Evolutionary conservation across 35 echinoderm and acorn worm genomes (phyloP).

Genomic region (Apostichopus japonicus): DNA sequence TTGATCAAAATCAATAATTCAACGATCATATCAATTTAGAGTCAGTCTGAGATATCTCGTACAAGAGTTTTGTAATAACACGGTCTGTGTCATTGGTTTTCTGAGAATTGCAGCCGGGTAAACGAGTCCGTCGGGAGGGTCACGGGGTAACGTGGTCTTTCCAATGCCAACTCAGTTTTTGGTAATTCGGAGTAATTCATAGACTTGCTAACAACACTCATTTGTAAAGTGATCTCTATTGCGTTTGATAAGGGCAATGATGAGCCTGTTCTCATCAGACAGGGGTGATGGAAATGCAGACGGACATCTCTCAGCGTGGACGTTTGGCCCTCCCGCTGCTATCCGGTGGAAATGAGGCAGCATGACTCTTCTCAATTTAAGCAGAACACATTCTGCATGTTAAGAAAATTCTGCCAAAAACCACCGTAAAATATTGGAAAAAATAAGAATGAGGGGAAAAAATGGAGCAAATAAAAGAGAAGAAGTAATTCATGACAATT

Average conservation of each 20-base stretch:
- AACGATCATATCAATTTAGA: background rate
- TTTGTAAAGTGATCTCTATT: conserved; percentile 33
- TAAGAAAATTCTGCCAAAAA: background rate
- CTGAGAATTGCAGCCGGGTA: background rate
- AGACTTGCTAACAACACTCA: background rate
- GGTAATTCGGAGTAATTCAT: conserved; percentile 10
- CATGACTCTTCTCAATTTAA: background rate
- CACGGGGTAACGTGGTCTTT: background rate
- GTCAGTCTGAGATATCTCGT: background rate
- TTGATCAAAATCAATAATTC: no score
- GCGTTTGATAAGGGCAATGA: background rate
- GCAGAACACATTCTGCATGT: background rate
- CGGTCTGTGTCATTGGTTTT: background rate
- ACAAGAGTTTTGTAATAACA: background rate
- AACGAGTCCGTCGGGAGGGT: background rate
- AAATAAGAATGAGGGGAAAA: no score
- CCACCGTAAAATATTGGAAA: no score
- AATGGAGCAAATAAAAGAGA: no score
- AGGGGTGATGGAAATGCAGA: background rate
- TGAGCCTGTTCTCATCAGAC: conserved; percentile 2
- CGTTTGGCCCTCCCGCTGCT: background rate
- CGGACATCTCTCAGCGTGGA: background rate
- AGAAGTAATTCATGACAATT: no score
- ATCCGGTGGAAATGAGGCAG: conserved; percentile 23
- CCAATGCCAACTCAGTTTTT: background rate